phyloP scores from a whole-genome alignment of 1,140 invertebrate genomes.

The Drosophila pseudoobscura region DNA sequence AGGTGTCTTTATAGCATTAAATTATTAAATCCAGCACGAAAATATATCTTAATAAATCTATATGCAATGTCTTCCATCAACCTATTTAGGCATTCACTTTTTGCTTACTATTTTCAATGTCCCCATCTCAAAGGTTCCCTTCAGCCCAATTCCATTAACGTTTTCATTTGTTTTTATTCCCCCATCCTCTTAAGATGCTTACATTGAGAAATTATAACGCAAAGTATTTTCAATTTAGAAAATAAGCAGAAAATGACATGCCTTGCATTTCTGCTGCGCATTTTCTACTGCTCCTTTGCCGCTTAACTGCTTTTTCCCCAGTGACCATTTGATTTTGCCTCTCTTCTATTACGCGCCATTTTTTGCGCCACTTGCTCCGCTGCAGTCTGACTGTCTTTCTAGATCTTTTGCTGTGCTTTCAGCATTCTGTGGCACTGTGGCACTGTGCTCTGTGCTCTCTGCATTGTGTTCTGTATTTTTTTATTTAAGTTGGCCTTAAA shows the following conservation, averaged over 20 bases:
- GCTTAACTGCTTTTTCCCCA: slow-evolving; percentile 16
- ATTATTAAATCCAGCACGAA: too few relatives aligned
- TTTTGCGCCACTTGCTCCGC: slow-evolving; percentile 31
- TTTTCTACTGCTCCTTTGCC: slow-evolving; percentile 31
- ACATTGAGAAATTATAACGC: slow-evolving; percentile 56
- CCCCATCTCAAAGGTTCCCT: neutral
- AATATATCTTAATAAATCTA: too few relatives aligned
- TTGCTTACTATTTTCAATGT: neutral
- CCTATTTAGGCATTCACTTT: neutral
- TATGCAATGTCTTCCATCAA: too few relatives aligned
- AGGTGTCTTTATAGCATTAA: too few relatives aligned
- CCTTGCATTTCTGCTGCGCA: slow-evolving; percentile 51
- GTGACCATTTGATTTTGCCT: slow-evolving; percentile 60
- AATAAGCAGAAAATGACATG: slow-evolving; percentile 66
- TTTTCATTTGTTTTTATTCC: neutral
- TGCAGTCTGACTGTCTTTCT: slow-evolving; percentile 3
- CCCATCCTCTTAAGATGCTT: slow-evolving; percentile 6
- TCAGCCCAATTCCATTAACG: neutral
- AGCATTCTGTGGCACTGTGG: slow-evolving; percentile 7
- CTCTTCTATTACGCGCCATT: slow-evolving; percentile 39
- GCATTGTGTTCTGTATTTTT: slow-evolving; percentile 32
- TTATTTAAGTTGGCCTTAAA: slow-evolving; percentile 78
- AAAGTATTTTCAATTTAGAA: slow-evolving; percentile 73
- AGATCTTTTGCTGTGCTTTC: neutral
- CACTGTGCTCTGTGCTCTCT: neutral